These are phyloP conservation scores for Lophius americanus DNA, from an alignment of 2,797 vertebrate genomes.

Conservation along the genomic window DNA sequence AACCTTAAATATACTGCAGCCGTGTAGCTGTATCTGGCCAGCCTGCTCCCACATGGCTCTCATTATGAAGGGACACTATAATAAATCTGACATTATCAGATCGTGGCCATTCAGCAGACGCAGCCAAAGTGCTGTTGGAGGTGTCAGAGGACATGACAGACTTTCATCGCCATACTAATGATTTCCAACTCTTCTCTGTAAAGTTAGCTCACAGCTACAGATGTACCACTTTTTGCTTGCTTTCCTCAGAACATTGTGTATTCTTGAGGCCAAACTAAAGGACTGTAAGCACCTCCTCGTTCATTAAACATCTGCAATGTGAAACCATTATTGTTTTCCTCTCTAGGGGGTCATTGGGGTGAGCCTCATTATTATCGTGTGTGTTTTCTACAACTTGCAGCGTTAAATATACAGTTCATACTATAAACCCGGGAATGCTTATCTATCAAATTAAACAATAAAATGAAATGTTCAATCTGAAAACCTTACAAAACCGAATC, in stretches of 20 bases:
- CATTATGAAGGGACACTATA: slow-evolving; percentile 54
- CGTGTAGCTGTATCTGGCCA: slow-evolving; percentile 41
- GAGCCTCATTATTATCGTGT: too few relatives aligned
- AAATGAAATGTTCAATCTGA: too few relatives aligned
- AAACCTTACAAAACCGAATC: too few relatives aligned
- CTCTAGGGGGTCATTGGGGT: neutral
- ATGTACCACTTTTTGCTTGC: slow-evolving; percentile 50
- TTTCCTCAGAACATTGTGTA: slow-evolving; percentile 12
- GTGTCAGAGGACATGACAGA: slow-evolving; percentile 75
- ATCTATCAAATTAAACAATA: too few relatives aligned
- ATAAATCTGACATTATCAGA: slow-evolving; percentile 78
- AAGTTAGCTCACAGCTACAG: slow-evolving; percentile 66
- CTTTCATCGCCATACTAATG: slow-evolving; percentile 56
- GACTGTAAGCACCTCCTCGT: slow-evolving; percentile 4
- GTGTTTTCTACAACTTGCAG: too few relatives aligned
- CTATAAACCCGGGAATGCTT: too few relatives aligned
- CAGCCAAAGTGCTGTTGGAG: slow-evolving; percentile 76
- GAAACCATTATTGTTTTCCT: neutral
- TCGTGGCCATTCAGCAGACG: slow-evolving; percentile 69
- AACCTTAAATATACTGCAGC: slow-evolving; percentile 71
- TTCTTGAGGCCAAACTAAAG: slow-evolving; percentile 24
- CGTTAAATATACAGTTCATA: too few relatives aligned
- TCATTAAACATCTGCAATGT: slow-evolving; percentile 8
- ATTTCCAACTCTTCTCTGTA: slow-evolving; percentile 62
- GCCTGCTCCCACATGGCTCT: slow-evolving; percentile 57